Conservation (phyloP, 2,888 invertebrate genomes). For the Andrena camellia region DNA sequence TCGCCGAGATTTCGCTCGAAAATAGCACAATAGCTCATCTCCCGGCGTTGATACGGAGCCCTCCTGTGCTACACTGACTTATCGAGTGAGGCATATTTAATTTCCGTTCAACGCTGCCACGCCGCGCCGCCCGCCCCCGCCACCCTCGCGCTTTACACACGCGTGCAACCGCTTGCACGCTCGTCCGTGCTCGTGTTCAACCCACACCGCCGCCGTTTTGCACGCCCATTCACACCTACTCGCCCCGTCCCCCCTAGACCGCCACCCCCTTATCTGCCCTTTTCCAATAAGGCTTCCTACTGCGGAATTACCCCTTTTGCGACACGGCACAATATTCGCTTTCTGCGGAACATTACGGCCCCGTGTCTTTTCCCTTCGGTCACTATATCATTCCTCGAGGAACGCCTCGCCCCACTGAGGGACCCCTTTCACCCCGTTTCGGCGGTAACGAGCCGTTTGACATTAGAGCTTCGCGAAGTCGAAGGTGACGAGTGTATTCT, state of each 20-base stretch:
- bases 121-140: constrained; percentile 47
- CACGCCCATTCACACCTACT: constrained; percentile 59
- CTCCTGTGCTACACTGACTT: constrained; percentile 81
- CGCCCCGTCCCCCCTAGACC: constrained; percentile 34
- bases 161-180: constrained; percentile 20
- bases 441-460: not conserved
- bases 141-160: constrained; percentile 33
- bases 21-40: constrained; percentile 85
- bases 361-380: constrained; percentile 64
- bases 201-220: constrained; percentile 28
- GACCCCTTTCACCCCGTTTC: constrained; percentile 6
- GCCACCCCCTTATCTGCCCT: constrained; percentile 82
- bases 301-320: constrained; percentile 81
- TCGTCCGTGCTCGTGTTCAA: constrained; percentile 26
- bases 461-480: not conserved
- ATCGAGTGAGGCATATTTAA: constrained; percentile 85
- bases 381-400: constrained; percentile 57
- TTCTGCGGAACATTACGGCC: constrained; percentile 77
- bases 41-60: constrained; percentile 82
- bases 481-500: not conserved
- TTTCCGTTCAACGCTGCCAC: constrained; percentile 83
- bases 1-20: constrained; percentile 81
- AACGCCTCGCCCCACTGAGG: not conserved
- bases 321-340: constrained; percentile 76
- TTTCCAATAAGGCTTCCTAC: constrained; percentile 84